These are phyloP conservation scores for Hydrocynus forskahlii DNA, from an alignment of 2,797 vertebrate species.

Conservation along the genomic window DNA sequence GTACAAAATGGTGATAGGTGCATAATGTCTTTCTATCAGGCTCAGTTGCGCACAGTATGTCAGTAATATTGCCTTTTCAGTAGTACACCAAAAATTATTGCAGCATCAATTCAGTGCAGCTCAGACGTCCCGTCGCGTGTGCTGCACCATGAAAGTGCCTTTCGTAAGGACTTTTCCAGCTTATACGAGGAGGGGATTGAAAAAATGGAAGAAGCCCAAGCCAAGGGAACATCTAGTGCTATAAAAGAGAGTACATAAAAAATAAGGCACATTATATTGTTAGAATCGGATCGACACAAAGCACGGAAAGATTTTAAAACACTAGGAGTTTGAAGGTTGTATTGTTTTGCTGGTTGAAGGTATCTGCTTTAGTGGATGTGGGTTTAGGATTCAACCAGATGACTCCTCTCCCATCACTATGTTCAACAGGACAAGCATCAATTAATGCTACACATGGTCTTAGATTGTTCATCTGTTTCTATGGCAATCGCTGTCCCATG, in stretches of 20 bases:
- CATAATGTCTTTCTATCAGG: constrained; percentile 14
- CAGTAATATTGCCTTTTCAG: constrained; percentile 58
- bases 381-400: not conserved
- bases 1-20: constrained; percentile 54
- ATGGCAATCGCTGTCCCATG: not conserved
- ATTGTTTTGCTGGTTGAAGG: not conserved
- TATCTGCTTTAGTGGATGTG: not conserved
- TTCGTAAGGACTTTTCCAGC: constrained; percentile 86
- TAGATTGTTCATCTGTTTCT: not conserved
- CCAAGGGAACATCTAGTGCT: not conserved
- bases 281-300: not conserved
- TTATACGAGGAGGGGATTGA: constrained; percentile 71
- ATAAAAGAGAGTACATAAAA: not conserved
- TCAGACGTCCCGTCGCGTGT: constrained; percentile 54
- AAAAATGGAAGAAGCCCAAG: not conserved
- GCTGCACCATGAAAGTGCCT: constrained; percentile 94
- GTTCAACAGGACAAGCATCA: not conserved
- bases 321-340: not conserved
- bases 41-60: constrained; percentile 20
- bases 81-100: constrained; percentile 70
- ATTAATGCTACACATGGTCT: not conserved
- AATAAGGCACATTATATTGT: not conserved
- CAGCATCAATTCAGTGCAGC: constrained; percentile 52
- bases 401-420: not conserved
- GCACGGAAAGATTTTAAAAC: not conserved